Base-by-base conservation (phyloP, 2,113 vertebrate genomes). In the Strix uralensis region DNA sequence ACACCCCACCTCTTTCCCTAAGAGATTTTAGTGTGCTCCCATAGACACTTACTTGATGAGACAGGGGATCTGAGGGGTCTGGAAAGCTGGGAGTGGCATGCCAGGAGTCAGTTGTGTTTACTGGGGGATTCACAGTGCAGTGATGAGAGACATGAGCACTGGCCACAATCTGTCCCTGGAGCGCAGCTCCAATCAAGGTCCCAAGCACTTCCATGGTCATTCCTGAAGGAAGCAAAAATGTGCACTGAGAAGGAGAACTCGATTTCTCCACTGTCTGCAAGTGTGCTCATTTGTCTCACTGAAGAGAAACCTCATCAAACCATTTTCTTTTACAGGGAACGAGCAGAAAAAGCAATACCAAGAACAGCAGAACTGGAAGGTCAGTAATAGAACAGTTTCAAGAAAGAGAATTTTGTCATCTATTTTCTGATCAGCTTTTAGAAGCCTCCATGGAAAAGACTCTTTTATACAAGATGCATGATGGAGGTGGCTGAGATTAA, bases 171-270 rank as follows among this genome's bases (percentile, higher is more conserved):
- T 99, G 99, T 4, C 99, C 99, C 27, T 99, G 99, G 81, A 99
- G 97, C 6, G 99, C 97, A 34, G 99, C 99, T 83, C 99, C 99
- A 94, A 99, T 92, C 79, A 99, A 97, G 0, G 99, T 99, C 47
- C 99, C 99, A 36, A 98, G 97, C 59, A 99, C 98, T 98, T 99
- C 99, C 98, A 99, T 94, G 11, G 99, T 99, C 98, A 99, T 99
- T 74, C 99, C 99, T 99, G 71, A 73, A 59, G 29, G 26, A 94
- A 96, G 77, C 15, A 80, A 25, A 91, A 44, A 82, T 4, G 8
- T 9, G 11, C n/a, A 34, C 29, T 32, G 23, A 92, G 47, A 36
- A 69, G 34, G 12, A 72, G 42, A 86, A 59, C 34, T 74, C 1
- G 1, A 46, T 57, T 65, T 10, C 25, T 51, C 58, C 40, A 15